Base-by-base conservation (phyloP, 2,113 vertebrate species). In the Cryptotis parvus region DNA sequence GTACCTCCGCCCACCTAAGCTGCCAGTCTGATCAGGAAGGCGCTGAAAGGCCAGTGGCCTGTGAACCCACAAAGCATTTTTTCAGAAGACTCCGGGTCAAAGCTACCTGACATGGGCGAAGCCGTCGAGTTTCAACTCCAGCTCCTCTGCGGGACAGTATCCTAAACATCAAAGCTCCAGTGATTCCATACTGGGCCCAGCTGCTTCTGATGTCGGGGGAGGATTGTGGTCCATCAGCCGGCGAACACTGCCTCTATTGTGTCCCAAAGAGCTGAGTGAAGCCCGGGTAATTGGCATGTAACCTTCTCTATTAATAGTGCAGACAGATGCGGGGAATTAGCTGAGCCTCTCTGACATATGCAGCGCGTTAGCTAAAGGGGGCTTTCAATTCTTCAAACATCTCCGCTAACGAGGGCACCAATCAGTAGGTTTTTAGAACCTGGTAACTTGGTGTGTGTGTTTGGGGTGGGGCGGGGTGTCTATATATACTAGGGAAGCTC, bases 321-420 rank as follows among this genome's bases (percentile, higher is more conserved):
- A 96, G 98, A 98, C 97, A 98, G 98, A 98, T 97, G 97, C 92
- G 97, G 97, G n/a, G 98, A 98, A 98, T 98, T 98, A 98, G 96
- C 96, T 87, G 97, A 96, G 96, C 96, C 97, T 95, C 96, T 96
- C 95, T 87, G 86, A 98, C 98, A 98, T 97, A 98, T 96, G 97
- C 98, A 97, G 70, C 89, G 96, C 96, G 96, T 98, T 98, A 98
- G 96, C 97, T 92, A 69, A 97, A 96, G 95, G 94, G n/a, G 95
- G 95, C 94, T 98, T 96, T 96, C 96, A 94, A 91, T 96, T 92
- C 97, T 96, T 95, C 96, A 89, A 97, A 97, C 96, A 95, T 96
- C 95, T 93, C 12, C 22, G 94, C 94, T 87, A 97, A 97, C 93
- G 87, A 97, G 96, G 87, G 96, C 95, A 95, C 95, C 93, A 91